These are phyloP conservation scores for Dexiosoma caninum DNA, from an alignment of 2,888 invertebrate genomes.

Conservation along the genomic window DNA sequence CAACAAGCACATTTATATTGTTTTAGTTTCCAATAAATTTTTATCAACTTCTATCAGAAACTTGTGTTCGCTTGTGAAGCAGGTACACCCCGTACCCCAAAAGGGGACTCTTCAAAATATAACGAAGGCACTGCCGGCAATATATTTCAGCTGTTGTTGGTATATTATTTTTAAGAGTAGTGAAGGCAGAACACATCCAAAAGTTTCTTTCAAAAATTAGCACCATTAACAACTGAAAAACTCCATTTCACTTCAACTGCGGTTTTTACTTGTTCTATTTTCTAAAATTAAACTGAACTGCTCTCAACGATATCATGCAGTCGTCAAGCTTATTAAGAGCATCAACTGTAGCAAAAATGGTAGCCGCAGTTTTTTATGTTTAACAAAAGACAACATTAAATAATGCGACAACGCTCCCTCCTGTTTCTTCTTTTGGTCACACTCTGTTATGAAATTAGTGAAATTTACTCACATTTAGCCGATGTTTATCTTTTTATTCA, in stretches of 20 bases:
- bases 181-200: too few relatives aligned
- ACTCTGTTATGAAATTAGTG: slow-evolving; percentile 26
- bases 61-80: too few relatives aligned
- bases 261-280: background rate
- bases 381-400: slow-evolving; percentile 29
- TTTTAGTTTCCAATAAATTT: too few relatives aligned
- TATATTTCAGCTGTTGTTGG: too few relatives aligned
- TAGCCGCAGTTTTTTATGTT: slow-evolving; percentile 13
- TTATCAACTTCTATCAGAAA: too few relatives aligned
- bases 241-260: background rate
- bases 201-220: slow-evolving; percentile 27
- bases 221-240: background rate
- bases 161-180: too few relatives aligned
- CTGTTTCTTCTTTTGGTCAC: background rate
- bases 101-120: too few relatives aligned
- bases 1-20: too few relatives aligned
- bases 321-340: background rate
- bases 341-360: slow-evolving; percentile 23
- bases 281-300: slow-evolving; percentile 20
- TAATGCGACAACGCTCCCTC: background rate
- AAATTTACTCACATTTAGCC: slow-evolving; percentile 50
- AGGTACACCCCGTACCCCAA: too few relatives aligned
- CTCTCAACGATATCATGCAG: background rate
- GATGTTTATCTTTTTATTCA: slow-evolving; percentile 52
- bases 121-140: too few relatives aligned